These are phyloP conservation scores for Daubentonia madagascariensis DNA, from an alignment of 2,113 vertebrate species.

Conservation along the genomic window DNA sequence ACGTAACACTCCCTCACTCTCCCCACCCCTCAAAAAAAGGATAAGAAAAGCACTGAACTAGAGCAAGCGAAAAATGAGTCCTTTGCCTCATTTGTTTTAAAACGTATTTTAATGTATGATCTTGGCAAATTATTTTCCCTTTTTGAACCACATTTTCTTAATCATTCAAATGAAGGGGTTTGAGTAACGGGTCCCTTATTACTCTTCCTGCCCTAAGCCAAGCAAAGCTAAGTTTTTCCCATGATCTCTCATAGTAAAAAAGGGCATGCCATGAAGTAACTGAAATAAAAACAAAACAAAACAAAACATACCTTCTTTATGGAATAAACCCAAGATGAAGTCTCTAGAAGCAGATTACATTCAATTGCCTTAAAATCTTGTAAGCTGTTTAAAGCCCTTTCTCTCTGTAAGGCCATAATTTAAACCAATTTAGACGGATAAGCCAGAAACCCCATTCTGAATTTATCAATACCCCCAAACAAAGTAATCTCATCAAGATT, in stretches of 20 bases:
- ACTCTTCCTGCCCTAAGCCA: background rate
- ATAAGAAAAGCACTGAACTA: background rate
- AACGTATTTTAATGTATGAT: background rate
- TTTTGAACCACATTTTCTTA: background rate
- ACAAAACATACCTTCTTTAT: background rate
- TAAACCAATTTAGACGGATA: slow-evolving; percentile 47
- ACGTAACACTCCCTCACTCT: background rate
- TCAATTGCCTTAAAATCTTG: slow-evolving; percentile 27
- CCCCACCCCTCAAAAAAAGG: too few relatives aligned
- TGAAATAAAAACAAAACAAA: slow-evolving; percentile 3
- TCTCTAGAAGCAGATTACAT: background rate
- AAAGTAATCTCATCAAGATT: slow-evolving; percentile 62
- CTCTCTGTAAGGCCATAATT: slow-evolving; percentile 41
- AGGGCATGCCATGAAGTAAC: background rate
- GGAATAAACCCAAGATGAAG: background rate
- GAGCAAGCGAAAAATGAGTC: background rate
- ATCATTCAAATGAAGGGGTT: background rate
- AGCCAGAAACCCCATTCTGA: slow-evolving; percentile 33
- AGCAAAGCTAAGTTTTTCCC: background rate
- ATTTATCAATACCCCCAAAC: slow-evolving; percentile 54
- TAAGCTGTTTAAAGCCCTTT: background rate
- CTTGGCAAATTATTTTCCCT: background rate
- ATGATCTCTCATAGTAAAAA: background rate
- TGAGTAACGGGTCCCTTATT: background rate
- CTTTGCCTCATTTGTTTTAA: background rate